Base-by-base conservation (phyloP, 2,797 vertebrate species). In the Macroramphosus scolopax region DNA sequence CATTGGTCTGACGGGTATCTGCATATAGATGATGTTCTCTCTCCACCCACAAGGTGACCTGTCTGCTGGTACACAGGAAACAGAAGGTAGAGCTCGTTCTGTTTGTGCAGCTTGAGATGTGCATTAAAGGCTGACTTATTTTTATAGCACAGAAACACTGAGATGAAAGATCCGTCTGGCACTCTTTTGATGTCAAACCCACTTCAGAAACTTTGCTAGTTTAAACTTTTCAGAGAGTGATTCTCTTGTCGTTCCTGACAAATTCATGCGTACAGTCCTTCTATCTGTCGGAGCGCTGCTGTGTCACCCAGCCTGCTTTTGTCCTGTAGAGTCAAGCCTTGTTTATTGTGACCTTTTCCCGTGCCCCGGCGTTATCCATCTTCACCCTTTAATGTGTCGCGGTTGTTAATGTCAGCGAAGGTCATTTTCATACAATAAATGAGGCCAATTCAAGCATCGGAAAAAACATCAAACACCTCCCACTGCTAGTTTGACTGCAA, bases 31-130 rank as follows among this genome's bases (percentile, higher is more conserved):
- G 52, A 75, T 72, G 57, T 59, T 62, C 61, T 52, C 25, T 33
- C 58, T 62, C 64, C 47, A 36, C 48, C 59, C 54, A 73, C 67
- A 65, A 48, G 46, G 42, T 72, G 61, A 72, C 74, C 74, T 71
- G 55, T 72, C 46, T 41, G 29, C 61, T 40, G 41, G 29, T 57
- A 49, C 47, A 55, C 32, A 72, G 49, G 51, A 42, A 65, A 46
- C 22, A 38, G 37, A 45, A 31, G 38, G 16, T 5, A 26, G 15
- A 24, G 49, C 38, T 8, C 25, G 53, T 46, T n/a, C n/a, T 51
- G 44, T 30, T 44, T 48, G n/a, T 65, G 35, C 9, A 43, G 47
- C 59, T 44, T 20, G 17, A 68, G 40, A 67, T 64, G 22, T 32
- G 53, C 43, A 67, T 63, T 48, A 15, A 29, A 54, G 2, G 15